A percentile compares a stretch with the other conserved stretches of the same genome.
phyloP scores from a whole-genome alignment of 2,113 vertebrate species.

The Vicugna pacos region DNA sequence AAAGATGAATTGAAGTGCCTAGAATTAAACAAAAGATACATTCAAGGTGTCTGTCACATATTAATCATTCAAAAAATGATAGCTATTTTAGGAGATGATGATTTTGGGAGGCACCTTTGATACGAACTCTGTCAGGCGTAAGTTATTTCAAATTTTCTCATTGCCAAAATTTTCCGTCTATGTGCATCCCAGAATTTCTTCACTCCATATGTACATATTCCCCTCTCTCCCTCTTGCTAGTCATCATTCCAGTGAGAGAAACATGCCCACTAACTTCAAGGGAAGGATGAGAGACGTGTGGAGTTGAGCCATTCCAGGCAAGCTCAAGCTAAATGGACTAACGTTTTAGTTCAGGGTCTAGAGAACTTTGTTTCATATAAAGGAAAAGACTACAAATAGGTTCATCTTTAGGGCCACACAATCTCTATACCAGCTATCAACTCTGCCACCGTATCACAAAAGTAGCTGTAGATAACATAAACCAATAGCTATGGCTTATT shows the following conservation, averaged over 20 bases:
- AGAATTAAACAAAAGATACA: conserved; percentile 14
- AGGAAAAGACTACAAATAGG: background rate
- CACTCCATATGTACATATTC: background rate
- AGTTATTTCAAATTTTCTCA: background rate
- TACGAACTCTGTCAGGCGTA: background rate
- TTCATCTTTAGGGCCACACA: background rate
- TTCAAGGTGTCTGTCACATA: background rate
- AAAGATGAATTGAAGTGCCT: background rate
- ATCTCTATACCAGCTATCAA: background rate
- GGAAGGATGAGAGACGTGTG: background rate
- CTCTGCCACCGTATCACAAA: background rate
- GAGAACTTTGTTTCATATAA: background rate
- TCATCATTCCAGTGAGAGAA: background rate
- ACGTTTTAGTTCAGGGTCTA: background rate
- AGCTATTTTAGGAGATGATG: background rate
- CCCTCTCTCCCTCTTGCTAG: background rate
- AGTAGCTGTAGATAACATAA: background rate
- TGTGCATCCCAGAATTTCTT: background rate
- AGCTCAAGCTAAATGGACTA: background rate
- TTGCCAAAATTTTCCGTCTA: background rate
- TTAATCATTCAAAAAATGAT: background rate
- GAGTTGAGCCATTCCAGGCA: background rate
- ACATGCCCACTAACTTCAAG: background rate
- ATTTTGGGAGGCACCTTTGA: background rate
- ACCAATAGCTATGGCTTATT: background rate